Evolutionary conservation across 2,113 vertebrate genomes (phyloP), one percentile per base, ranked within the genome.

Genomic region (Protobothrops mucrosquamatus): DNA sequence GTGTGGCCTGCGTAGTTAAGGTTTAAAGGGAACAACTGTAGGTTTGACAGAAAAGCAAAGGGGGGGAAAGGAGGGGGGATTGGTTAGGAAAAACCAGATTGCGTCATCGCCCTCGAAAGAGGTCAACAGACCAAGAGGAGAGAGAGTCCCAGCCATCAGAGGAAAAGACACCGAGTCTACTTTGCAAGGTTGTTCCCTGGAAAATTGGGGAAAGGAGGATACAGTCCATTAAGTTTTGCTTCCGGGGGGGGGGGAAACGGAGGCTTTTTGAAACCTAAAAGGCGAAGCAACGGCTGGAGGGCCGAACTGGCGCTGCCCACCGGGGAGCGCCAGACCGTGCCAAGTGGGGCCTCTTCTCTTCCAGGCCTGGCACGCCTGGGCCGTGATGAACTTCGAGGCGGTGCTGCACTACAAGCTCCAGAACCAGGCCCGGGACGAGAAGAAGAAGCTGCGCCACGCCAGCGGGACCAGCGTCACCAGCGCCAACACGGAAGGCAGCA

Each of bases 311-410:
- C 46, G 1, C 24, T 29, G 85, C 46, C 43, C 12, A 15, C 6
- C 2, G 0, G 11, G 46, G 5, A 48, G 46, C 26, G 22, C 10
- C 10, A 29, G 12, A 87, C 6, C 22, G 5, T 51, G 4, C 10
- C 4, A 51, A 51, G 0, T 0, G 46, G 24, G 14, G 11, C 6
- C 48, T 69, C 2, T 24, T 51, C 23, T 7, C 29, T 92, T 89
- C 12, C 97, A 99, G 99, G 99, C 99, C 89, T 99, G 99, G 99
- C 99, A 99, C 0, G 99, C 99, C 0, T 99, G 99, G 99, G 99
- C 99, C 0, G 99, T 99, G 97, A 99, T 99, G 99, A 99, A 99
- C 95, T 99, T 99, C 5, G 99, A 99, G 93, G 99, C 99, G 0
- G 99, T 99, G 92, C 98, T 99, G 11, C 99, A 99, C 97, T 99